Percentiles rank a stretch among this genome's conserved stretches.
Conservation (phyloP, 2,797 vertebrate species). For the Chanos chanos region DNA sequence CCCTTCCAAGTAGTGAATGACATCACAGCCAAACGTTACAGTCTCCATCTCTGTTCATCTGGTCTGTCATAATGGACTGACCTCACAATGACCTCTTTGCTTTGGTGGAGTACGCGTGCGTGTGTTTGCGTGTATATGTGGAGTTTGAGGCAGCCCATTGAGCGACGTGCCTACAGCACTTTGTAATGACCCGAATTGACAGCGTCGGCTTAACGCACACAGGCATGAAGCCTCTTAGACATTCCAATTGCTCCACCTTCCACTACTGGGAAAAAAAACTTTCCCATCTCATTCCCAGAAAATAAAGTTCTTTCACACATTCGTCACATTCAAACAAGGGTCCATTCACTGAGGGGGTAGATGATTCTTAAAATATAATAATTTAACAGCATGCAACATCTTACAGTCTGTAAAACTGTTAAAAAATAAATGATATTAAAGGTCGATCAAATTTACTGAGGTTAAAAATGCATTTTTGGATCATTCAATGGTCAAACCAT, state of each 20-base stretch:
- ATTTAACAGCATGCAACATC: no score
- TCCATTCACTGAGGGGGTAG: no score
- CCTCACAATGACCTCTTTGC: conserved; percentile 37
- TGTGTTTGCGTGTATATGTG: conserved; percentile 9
- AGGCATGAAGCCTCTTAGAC: conserved; percentile 28
- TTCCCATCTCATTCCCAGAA: neutral
- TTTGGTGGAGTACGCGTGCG: conserved; percentile 32
- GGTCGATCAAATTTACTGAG: no score
- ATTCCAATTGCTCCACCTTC: conserved; percentile 18
- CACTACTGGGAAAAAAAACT: neutral
- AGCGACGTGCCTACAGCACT: conserved; percentile 29
- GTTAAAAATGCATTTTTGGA: no score
- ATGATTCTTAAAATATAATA: no score
- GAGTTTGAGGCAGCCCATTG: conserved; percentile 17
- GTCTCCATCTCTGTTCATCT: conserved; percentile 18
- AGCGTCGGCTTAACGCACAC: conserved; percentile 28
- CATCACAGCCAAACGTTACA: conserved; percentile 3
- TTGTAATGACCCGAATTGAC: conserved; percentile 28
- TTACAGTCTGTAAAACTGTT: no score
- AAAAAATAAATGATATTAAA: no score
- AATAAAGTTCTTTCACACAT: neutral
- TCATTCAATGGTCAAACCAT: no score
- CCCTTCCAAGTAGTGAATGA: neutral
- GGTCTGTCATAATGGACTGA: conserved; percentile 40
- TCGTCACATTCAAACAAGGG: no score